Conservation (phyloP, 2,113 vertebrate species). For the Loxodonta africana region DNA sequence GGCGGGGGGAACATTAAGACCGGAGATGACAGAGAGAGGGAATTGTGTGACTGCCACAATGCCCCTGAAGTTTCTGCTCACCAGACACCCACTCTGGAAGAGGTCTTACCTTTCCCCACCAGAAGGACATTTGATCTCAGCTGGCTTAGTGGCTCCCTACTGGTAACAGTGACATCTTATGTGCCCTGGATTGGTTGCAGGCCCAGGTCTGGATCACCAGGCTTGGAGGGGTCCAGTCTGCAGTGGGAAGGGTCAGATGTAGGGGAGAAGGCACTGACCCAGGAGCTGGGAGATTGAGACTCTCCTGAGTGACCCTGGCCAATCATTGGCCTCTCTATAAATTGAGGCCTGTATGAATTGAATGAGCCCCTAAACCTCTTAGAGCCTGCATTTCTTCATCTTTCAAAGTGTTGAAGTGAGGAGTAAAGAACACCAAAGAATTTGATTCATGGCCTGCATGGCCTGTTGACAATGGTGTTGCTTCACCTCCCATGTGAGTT, state of each 20-base stretch:
- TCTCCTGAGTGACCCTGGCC: not conserved
- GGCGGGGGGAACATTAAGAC: not conserved
- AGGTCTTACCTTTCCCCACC: not conserved
- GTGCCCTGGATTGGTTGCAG: not conserved
- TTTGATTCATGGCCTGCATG: not conserved
- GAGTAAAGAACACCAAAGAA: not conserved
- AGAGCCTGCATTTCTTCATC: not conserved
- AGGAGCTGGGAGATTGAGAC: not conserved
- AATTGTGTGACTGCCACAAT: not conserved
- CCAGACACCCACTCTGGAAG: conserved; percentile 1
- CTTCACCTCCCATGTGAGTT: not conserved
- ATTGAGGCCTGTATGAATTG: not conserved
- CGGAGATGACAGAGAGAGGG: not conserved
- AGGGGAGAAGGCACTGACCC: not conserved
- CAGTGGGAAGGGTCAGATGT: not conserved
- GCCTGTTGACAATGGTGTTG: not conserved
- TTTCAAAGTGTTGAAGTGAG: not conserved
- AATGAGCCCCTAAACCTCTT: not conserved
- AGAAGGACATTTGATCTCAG: conserved; percentile 28
- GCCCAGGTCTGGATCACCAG: not conserved
- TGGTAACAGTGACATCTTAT: not conserved
- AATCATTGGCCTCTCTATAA: not conserved
- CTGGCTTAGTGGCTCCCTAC: not conserved
- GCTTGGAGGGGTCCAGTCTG: not conserved
- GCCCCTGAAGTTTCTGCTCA: not conserved